Evolutionary conservation across 2,113 vertebrate species (phyloP).

Genomic region (Chiloscyllium plagiosum): DNA sequence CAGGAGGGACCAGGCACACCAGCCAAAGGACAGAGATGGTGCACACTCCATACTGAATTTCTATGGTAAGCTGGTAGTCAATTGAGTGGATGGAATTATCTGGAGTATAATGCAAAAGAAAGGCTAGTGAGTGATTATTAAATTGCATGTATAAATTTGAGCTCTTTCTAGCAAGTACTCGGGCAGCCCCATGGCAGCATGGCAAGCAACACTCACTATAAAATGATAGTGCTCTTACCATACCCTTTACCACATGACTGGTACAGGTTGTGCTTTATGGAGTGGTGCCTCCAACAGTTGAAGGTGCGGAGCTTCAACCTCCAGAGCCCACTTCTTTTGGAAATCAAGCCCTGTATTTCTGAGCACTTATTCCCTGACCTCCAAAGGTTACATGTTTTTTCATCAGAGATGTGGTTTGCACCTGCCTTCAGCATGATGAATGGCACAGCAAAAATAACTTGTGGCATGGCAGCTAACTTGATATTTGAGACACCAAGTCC

Average conservation of each 20-base stretch:
- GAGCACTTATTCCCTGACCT: background rate
- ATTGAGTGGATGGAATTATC: accelerated
- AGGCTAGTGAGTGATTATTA: background rate
- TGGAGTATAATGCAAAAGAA: background rate
- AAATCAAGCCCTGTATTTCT: background rate
- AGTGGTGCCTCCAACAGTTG: background rate
- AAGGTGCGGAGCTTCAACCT: background rate
- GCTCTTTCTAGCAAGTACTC: background rate
- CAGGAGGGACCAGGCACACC: conserved; percentile 80
- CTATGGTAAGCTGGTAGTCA: conserved; percentile 72
- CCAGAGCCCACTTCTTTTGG: background rate
- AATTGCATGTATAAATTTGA: background rate
- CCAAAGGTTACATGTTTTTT: background rate
- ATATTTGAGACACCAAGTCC: background rate
- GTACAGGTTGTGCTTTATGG: background rate
- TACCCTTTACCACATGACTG: background rate
- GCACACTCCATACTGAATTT: conserved; percentile 96
- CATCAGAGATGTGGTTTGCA: background rate
- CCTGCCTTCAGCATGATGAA: background rate
- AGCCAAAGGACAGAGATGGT: conserved; percentile 91
- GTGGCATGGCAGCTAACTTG: background rate
- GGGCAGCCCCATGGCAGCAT: background rate
- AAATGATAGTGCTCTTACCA: background rate
- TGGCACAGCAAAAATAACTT: background rate
- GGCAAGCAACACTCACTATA: background rate